These are phyloP conservation scores for Drosophila nigromelanica DNA, from an alignment of 1,140 invertebrate species.

Conservation along the genomic window DNA sequence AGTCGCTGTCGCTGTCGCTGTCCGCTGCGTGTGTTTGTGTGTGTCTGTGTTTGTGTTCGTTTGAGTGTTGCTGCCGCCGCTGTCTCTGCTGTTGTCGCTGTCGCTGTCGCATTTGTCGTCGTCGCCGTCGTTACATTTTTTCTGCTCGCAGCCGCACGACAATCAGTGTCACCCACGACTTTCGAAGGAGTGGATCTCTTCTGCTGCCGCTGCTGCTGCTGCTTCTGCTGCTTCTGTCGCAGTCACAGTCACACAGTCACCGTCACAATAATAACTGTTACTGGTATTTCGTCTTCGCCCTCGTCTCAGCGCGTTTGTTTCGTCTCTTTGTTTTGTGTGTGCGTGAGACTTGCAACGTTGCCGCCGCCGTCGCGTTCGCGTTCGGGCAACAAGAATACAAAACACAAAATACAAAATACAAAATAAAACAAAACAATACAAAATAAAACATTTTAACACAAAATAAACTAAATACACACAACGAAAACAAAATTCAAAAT, in stretches of 20 bases:
- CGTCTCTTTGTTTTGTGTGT: slow-evolving; percentile 9
- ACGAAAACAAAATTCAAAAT: slow-evolving; percentile 8
- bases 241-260: slow-evolving; percentile 16
- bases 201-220: slow-evolving; percentile 40
- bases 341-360: slow-evolving; percentile 18
- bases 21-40: neutral
- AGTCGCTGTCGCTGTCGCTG: neutral
- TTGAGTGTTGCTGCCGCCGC: slow-evolving; percentile 5
- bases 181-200: slow-evolving; percentile 77
- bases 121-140: slow-evolving; percentile 56
- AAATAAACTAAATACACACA: slow-evolving; percentile 5
- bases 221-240: slow-evolving; percentile 15
- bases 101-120: slow-evolving; percentile 60
- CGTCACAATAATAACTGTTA: neutral
- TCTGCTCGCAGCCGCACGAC: slow-evolving; percentile 61
- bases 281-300: neutral
- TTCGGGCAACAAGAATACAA: slow-evolving; percentile 8
- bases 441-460: slow-evolving; percentile 7
- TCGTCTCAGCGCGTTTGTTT: too few relatives aligned
- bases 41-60: neutral
- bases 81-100: slow-evolving; percentile 47
- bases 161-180: slow-evolving; percentile 83
- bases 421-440: slow-evolving; percentile 6
- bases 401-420: neutral
- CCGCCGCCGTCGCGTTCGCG: slow-evolving; percentile 24